These are phyloP conservation scores for Hyposoter didymator DNA, from an alignment of 2,888 invertebrate species.

Conservation along the genomic window DNA sequence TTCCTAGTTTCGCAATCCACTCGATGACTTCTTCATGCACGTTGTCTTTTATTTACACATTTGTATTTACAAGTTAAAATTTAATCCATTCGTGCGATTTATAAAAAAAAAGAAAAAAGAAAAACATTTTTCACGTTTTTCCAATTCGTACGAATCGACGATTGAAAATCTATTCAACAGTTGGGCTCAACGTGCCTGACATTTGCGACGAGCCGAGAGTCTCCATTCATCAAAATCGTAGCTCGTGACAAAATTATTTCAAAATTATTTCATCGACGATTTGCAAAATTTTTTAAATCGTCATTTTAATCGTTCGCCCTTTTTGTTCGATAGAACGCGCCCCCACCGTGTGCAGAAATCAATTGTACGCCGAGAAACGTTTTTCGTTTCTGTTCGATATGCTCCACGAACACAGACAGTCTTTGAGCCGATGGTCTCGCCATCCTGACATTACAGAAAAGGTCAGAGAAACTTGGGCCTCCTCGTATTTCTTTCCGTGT, in stretches of 20 bases:
- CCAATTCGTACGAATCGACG: background rate
- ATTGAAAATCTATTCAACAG: background rate
- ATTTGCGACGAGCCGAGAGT: no score
- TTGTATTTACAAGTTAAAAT: background rate
- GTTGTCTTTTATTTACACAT: background rate
- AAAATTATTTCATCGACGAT: no score
- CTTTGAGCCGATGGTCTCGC: constrained; percentile 50
- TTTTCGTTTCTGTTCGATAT: constrained; percentile 41
- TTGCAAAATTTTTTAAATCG: no score
- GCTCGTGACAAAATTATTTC: no score
- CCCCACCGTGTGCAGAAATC: constrained; percentile 14
- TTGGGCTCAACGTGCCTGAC: no score
- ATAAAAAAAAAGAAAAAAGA: background rate
- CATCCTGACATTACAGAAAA: constrained; percentile 73
- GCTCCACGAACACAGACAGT: constrained; percentile 40
- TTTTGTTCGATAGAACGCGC: background rate
- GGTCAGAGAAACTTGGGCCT: constrained; percentile 73
- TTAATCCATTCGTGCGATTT: background rate
- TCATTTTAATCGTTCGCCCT: background rate
- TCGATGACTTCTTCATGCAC: constrained; percentile 50
- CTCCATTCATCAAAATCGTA: no score
- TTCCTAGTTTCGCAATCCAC: constrained; percentile 78
- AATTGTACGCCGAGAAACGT: constrained; percentile 36
- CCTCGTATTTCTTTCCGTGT: constrained; percentile 45
- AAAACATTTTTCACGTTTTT: background rate